A percentile compares a stretch with the other conserved stretches of the same genome.
These are phyloP conservation scores for Zele albiditarsus DNA, from an alignment of 2,888 invertebrate species.

Conservation along the genomic window DNA sequence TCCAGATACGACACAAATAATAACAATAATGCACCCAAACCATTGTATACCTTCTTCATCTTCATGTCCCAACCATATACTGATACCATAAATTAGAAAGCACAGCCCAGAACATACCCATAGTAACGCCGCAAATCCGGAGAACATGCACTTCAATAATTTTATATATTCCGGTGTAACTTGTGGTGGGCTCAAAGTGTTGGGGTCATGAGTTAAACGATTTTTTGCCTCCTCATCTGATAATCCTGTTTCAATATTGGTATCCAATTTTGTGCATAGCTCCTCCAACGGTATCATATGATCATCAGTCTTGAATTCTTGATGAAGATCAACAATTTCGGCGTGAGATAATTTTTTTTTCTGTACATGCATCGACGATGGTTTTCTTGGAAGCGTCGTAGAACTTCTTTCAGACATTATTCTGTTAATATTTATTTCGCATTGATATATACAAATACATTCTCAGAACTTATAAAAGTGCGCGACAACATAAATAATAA, in stretches of 20 bases:
- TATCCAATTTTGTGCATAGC: slow-evolving; percentile 62
- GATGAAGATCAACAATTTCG: slow-evolving; percentile 64
- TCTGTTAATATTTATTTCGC: slow-evolving; percentile 15
- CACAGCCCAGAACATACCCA: slow-evolving; percentile 86
- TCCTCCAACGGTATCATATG: slow-evolving; percentile 61
- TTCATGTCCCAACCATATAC: slow-evolving; percentile 71
- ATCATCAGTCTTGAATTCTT: slow-evolving; percentile 66
- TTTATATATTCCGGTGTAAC: slow-evolving; percentile 82
- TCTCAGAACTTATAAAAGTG: slow-evolving; percentile 8
- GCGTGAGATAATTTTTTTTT: slow-evolving; percentile 60
- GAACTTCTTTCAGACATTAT: slow-evolving; percentile 42
- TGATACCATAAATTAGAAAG: slow-evolving; percentile 77
- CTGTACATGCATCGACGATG: slow-evolving; percentile 45
- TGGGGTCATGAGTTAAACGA: slow-evolving; percentile 79
- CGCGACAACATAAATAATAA: not conserved
- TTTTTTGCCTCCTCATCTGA: slow-evolving; percentile 76
- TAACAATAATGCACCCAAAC: slow-evolving; percentile 78
- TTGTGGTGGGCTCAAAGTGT: slow-evolving; percentile 83
- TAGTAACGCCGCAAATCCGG: slow-evolving; percentile 86
- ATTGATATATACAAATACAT: not conserved
- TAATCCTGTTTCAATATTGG: slow-evolving; percentile 75
- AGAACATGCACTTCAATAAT: slow-evolving; percentile 78
- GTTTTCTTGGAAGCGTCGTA: slow-evolving; percentile 39
- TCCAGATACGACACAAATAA: slow-evolving; percentile 74
- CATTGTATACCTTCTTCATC: slow-evolving; percentile 75